Conservation (phyloP, 2,888 invertebrate species). For the Leptopterna dolabrata region DNA sequence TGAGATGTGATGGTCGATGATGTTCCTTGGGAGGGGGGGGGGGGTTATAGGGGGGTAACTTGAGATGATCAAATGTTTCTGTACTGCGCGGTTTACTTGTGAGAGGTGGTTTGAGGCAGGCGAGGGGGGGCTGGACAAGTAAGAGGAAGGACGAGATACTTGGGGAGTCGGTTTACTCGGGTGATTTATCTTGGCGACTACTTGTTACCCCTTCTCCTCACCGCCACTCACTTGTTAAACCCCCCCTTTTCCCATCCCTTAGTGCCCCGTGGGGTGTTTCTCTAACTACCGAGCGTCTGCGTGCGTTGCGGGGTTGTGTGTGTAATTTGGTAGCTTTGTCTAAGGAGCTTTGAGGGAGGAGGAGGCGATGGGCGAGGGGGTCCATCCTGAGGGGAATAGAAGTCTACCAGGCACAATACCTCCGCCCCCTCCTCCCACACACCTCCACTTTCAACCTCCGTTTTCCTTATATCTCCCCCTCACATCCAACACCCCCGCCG, state of each 20-base stretch:
- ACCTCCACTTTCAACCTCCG: neutral
- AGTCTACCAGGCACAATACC: slow-evolving; percentile 25
- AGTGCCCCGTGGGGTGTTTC: slow-evolving; percentile 25
- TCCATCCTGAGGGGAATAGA: slow-evolving; percentile 21
- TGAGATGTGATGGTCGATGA: too few relatives aligned
- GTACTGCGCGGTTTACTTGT: neutral
- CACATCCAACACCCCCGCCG: neutral
- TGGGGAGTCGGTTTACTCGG: slow-evolving; percentile 26
- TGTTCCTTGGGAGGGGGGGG: neutral
- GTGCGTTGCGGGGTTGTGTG: slow-evolving; percentile 3
- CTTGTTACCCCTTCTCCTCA: slow-evolving; percentile 12
- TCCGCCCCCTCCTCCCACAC: neutral
- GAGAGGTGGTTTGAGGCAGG: neutral
- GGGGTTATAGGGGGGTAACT: neutral
- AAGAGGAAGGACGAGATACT: slow-evolving; percentile 40
- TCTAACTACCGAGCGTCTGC: neutral
- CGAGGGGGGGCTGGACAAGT: neutral
- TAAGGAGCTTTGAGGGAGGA: slow-evolving; percentile 26
- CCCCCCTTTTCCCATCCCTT: neutral
- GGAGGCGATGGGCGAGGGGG: neutral
- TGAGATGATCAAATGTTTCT: slow-evolving; percentile 23
- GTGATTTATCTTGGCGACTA: slow-evolving; percentile 46
- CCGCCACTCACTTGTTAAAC: neutral
- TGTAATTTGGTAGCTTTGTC: slow-evolving; percentile 44
- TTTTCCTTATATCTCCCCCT: slow-evolving; percentile 7